Evolutionary conservation across 2,888 invertebrate species (phyloP).

Genomic region (Congeria kusceri): DNA sequence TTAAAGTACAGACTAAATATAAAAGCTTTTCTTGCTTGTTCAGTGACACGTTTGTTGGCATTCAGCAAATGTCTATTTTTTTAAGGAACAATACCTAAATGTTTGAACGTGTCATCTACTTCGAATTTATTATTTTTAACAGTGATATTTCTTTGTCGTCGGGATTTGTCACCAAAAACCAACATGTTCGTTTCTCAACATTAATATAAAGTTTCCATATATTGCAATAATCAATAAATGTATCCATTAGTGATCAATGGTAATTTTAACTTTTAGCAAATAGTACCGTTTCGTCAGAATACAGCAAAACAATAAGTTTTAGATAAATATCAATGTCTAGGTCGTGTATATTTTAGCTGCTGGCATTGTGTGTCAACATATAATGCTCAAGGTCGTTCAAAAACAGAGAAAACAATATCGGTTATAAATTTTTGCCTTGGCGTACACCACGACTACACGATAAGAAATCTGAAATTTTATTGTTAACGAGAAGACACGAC

Average conservation of each 20-base stretch:
- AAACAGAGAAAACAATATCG: no score
- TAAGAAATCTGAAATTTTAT: slow-evolving; percentile 26
- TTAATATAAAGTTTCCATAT: not conserved
- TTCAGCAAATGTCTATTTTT: not conserved
- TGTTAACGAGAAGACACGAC: slow-evolving; percentile 33
- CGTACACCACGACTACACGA: slow-evolving; percentile 12
- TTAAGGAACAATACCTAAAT: not conserved
- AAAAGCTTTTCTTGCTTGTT: not conserved
- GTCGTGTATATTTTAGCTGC: not conserved
- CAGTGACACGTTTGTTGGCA: not conserved
- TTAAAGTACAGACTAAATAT: not conserved
- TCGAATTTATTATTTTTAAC: not conserved
- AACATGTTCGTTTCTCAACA: not conserved
- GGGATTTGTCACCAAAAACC: not conserved
- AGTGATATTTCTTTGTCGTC: not conserved
- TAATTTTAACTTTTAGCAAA: not conserved
- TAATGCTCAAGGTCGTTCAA: slow-evolving; percentile 40
- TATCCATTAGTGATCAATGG: not conserved
- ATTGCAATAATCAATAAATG: not conserved
- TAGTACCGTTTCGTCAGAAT: not conserved
- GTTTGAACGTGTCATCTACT: not conserved
- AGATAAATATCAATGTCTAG: not conserved
- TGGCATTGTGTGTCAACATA: slow-evolving; percentile 7
- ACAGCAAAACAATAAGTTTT: slow-evolving; percentile 1
- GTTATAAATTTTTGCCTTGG: no score